These are phyloP conservation scores for Catamblyrhynchus diadema DNA, from an alignment of 2,797 vertebrate species.

Conservation along the genomic window DNA sequence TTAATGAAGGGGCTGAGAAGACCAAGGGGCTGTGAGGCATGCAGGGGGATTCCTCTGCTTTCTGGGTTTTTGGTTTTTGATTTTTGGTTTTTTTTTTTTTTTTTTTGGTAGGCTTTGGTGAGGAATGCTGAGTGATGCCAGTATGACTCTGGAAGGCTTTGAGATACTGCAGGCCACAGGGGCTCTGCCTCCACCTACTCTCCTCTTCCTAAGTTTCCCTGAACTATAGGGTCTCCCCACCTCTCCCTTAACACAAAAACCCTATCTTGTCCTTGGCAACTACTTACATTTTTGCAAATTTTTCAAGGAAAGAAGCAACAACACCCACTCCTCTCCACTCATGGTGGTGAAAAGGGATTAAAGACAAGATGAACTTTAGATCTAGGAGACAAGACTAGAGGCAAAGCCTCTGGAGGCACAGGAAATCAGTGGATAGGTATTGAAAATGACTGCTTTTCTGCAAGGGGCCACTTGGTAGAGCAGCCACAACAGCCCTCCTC, in stretches of 20 bases:
- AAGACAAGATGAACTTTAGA: background rate
- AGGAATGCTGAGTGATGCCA: background rate
- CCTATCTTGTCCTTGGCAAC: background rate
- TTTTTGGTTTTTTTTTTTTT: too few species aligned
- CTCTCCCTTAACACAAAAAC: background rate
- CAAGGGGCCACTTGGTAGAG: accelerated
- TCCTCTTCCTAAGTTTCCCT: background rate
- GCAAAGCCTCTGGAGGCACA: background rate
- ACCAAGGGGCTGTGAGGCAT: background rate
- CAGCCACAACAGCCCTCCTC: background rate
- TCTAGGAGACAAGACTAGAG: background rate
- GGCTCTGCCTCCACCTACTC: background rate
- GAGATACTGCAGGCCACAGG: background rate
- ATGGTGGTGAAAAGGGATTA: background rate
- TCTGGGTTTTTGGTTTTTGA: background rate
- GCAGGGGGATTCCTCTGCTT: too few species aligned
- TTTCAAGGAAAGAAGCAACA: background rate
- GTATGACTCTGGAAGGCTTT: background rate
- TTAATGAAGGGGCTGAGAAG: background rate
- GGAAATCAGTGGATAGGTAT: background rate
- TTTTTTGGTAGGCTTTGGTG: background rate
- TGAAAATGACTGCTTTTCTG: background rate
- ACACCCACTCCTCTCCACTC: background rate
- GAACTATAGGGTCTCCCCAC: background rate
- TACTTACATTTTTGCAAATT: accelerated